Conservation (phyloP, 2,888 invertebrate genomes). For the Siphlonurus alternatus region DNA sequence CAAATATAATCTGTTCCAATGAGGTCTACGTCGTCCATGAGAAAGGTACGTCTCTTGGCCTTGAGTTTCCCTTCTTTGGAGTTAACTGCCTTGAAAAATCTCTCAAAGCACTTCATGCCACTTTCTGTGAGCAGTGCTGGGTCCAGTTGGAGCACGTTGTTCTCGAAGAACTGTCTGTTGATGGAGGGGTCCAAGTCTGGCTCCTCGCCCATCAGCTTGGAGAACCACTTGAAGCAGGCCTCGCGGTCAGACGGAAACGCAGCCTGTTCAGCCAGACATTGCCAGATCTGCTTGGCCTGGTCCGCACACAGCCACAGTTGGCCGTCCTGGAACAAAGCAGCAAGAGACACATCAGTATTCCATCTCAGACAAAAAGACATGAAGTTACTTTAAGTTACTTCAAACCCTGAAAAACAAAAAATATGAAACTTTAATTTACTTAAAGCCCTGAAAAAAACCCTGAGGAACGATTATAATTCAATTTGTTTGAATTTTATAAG, state of each 20-base stretch:
- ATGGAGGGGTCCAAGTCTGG: constrained; percentile 94
- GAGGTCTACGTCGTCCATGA: constrained; percentile 86
- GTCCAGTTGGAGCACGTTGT: constrained; percentile 81
- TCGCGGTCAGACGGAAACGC: constrained; percentile 86
- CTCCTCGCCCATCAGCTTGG: constrained; percentile 91
- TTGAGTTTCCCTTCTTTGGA: constrained; percentile 86
- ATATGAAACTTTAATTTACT: constrained; percentile 4
- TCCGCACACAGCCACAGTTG: constrained; percentile 93
- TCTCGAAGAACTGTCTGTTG: constrained; percentile 89
- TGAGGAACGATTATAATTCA: too few relatives aligned
- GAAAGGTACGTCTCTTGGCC: constrained; percentile 63
- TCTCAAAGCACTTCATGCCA: constrained; percentile 72
- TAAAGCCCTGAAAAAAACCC: constrained; percentile 3
- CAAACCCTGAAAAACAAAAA: constrained; percentile 4
- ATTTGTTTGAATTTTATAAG: too few relatives aligned
- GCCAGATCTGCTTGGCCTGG: constrained; percentile 95
- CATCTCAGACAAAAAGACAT: constrained; percentile 5
- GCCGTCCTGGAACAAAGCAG: constrained; percentile 56
- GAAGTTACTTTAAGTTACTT: too few relatives aligned
- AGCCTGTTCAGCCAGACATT: constrained; percentile 84
- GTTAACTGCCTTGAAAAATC: constrained; percentile 90
- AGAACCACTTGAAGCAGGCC: constrained; percentile 96
- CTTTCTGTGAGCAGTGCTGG: constrained; percentile 83
- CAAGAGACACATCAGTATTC: neutral
- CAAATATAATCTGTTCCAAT: constrained; percentile 94